Base-by-base conservation (phyloP, 2,888 invertebrate species). In the Rutpela maculata region DNA sequence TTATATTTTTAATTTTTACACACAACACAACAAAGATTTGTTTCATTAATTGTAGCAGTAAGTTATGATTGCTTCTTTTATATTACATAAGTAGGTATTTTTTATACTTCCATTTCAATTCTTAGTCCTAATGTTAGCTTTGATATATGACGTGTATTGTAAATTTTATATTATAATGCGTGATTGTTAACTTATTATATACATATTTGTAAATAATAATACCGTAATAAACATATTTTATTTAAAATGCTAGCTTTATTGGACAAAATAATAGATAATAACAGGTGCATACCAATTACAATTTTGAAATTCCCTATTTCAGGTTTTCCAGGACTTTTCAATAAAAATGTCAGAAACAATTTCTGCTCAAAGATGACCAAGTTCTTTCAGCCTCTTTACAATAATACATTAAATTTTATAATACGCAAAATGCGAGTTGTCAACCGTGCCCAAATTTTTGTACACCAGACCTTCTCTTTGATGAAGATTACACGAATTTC, bases 181-280 rank as follows among this genome's bases (percentile, higher is more conserved):
- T 69, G 69, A 73, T 65, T 73, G 73, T 73, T 73, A 73, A 73
- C 66, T 65, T 73, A 69, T 68, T 22, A 43, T 59, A 57, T 35
- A 65, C 35, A 43, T 67, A 72, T 74, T 38, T 74, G 67, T 74
- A 66, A 67, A 67, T 74, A n/a, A 74, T 67, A 43, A 35, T 50
- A 18, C 59, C 60, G 26, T 73, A 59, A 59, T 59, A 73, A 73
- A 73, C 12, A 55, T 72, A 63, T 72, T 72, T 72, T 72, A 72
- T 67, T 67, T 56, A 56, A 67, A 26, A 65, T 7, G 5, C 0
- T 12, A 10, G 22, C 22, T 59, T 59, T 10, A 59, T 19, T 19
- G 15, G 9, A 10, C 5, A 19, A 59, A 59, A 11, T 22, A 59
- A 9, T 12, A 35, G 7, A 6, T n/a, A n/a, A n/a, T n/a, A n/a